Conservation (phyloP, 2,888 invertebrate genomes). For the Oegoconia quadripuncta region DNA sequence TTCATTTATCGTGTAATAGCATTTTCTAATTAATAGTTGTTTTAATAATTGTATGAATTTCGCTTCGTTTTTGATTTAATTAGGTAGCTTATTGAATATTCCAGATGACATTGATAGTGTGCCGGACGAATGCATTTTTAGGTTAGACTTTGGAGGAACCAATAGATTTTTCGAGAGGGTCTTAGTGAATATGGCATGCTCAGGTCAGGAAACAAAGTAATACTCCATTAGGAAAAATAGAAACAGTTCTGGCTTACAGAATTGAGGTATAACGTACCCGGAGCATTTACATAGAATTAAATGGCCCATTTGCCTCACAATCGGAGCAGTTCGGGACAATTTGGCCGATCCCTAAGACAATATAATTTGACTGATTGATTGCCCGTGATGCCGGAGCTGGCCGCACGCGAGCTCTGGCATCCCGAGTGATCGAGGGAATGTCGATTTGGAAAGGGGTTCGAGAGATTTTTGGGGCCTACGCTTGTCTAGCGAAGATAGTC, state of each 20-base stretch:
- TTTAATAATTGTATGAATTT: too few relatives aligned
- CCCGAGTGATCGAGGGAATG: constrained; percentile 1
- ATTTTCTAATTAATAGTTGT: too few relatives aligned
- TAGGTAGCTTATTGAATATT: too few relatives aligned
- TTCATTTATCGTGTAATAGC: too few relatives aligned
- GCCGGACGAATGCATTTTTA: too few relatives aligned
- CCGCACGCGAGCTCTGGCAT: constrained; percentile 9
- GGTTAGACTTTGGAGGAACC: too few relatives aligned
- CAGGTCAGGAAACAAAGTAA: too few relatives aligned
- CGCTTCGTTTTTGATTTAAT: too few relatives aligned
- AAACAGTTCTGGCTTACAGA: neutral
- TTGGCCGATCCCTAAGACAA: constrained; percentile 67
- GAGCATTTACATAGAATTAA: constrained; percentile 9
- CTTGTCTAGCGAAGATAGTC: too few relatives aligned
- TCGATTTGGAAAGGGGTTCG: neutral
- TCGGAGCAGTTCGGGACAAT: constrained; percentile 29
- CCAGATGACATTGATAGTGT: too few relatives aligned
- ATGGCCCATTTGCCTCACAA: neutral
- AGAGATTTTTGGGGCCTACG: neutral
- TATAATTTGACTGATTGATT: constrained; percentile 76
- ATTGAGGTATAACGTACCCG: neutral
- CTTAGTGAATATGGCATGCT: too few relatives aligned
- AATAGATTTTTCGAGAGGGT: too few relatives aligned
- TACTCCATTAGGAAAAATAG: neutral
- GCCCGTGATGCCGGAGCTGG: constrained; percentile 23